phyloP scores from a whole-genome alignment of 2,113 vertebrate species.

The Dasypus novemcinctus region DNA sequence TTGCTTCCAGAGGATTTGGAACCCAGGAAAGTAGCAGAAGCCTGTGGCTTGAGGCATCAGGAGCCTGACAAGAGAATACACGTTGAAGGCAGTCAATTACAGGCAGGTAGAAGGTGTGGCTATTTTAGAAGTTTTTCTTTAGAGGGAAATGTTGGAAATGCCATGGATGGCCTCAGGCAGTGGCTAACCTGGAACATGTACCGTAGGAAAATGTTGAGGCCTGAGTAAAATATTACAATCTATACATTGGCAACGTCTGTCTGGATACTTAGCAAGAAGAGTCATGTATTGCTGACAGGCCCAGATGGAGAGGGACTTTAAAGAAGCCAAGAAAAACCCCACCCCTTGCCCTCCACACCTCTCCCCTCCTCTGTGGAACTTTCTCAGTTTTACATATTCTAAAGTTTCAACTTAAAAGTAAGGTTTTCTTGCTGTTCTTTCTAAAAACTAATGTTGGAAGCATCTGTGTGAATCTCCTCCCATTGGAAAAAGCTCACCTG shows the following conservation, averaged over 20 bases:
- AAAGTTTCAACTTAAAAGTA: background rate
- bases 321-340: background rate
- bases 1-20: background rate
- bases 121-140: background rate
- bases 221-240: background rate
- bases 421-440: background rate
- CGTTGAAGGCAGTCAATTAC: background rate
- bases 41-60: background rate
- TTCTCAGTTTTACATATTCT: background rate
- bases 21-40: background rate
- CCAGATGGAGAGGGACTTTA: rapidly evolving
- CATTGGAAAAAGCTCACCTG: background rate
- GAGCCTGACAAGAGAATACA: background rate
- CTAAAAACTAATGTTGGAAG: background rate
- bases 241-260: background rate
- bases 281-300: background rate
- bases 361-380: background rate
- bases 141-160: background rate
- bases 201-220: background rate
- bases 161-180: background rate
- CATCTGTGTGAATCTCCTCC: background rate
- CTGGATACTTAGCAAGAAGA: background rate
- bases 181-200: background rate
- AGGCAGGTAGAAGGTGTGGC: background rate
- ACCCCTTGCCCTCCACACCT: background rate